Base-by-base conservation (phyloP, 2,113 vertebrate species). In the Osmerus mordax region DNA sequence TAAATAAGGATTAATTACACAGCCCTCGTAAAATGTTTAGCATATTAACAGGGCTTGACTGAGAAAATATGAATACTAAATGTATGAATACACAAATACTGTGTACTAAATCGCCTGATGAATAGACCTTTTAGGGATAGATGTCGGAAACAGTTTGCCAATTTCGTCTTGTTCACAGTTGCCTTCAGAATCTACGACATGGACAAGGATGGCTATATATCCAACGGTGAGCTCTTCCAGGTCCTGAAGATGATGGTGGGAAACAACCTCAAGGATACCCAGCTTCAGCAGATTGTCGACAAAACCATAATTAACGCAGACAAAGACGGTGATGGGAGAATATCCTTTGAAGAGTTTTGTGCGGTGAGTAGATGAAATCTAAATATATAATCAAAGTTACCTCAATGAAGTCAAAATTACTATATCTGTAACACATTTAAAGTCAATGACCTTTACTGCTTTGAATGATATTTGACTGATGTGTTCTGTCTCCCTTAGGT, bases 241-340 rank as follows among this genome's bases (percentile, higher is more conserved):
- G 95, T 96, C 83, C 90, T 96, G 83, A 96, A 96, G 89, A 96
- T 96, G 95, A 96, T 96, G 95, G 95, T 96, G 82, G 95, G 95
- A 79, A 96, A 95, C 92, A 96, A 96, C 88, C 92, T 96, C 84
- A 96, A 96, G 89, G 95, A 96, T 89, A 96, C 95, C 73, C 95
- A 96, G 83, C 93, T 96, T 86, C 95, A 96, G 91, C 95, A 96
- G 86, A 96, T 96, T 77, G 95, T 96, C 86, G 95, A 96, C 91
- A 96, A 96, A 93, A 96, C 95, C 87, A 96, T 96, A 88, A 96
- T 96, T 88, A 96, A 96, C 78, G 95, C 95, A 88, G 95, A 96
- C 93, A 96, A 94, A 85, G 95, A 96, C 75, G 95, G 95, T 23
- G 95, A 96, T 82, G 95, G 95, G 80, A 95, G 95, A 89, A 96